Conservation (phyloP, 2,113 vertebrate species). For the Epinephelus lanceolatus region DNA sequence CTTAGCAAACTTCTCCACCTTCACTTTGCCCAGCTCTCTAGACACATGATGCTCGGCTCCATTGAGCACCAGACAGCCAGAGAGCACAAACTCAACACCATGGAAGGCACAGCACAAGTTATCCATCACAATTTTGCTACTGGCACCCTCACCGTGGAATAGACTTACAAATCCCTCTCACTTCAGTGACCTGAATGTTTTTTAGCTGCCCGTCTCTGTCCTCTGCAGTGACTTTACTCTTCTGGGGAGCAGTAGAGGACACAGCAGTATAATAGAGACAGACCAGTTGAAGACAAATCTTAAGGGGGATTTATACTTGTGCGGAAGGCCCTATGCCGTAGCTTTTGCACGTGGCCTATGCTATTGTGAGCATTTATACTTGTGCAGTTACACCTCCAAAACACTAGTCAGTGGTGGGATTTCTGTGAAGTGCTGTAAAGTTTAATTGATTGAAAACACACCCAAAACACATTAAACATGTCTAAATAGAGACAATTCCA, state of each 20-base stretch:
- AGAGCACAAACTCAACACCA: conserved; percentile 18
- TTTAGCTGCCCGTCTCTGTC: conserved; percentile 13
- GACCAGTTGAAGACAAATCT: not conserved
- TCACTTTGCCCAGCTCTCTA: conserved; percentile 41
- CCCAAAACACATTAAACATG: too few relatives aligned
- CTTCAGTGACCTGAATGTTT: conserved; percentile 42
- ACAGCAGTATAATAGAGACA: not conserved
- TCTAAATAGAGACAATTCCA: too few relatives aligned
- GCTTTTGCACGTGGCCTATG: too few relatives aligned
- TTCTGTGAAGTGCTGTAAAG: too few relatives aligned
- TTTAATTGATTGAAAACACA: too few relatives aligned
- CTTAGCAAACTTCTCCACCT: conserved; percentile 16
- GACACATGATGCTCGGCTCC: conserved; percentile 45
- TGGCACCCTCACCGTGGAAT: conserved; percentile 19
- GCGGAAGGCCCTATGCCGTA: too few relatives aligned
- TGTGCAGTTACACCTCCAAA: too few relatives aligned
- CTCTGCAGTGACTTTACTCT: conserved; percentile 5
- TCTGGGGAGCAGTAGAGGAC: not conserved
- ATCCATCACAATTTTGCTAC: conserved; percentile 18
- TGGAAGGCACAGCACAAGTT: conserved; percentile 14
- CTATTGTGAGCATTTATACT: too few relatives aligned
- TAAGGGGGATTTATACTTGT: too few relatives aligned
- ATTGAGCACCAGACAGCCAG: conserved; percentile 56
- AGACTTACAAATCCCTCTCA: conserved; percentile 25
- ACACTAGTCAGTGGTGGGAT: too few relatives aligned